Base-by-base conservation (phyloP, 53 echinoderm and acorn worm species). In the Apostichopus leukothele region DNA sequence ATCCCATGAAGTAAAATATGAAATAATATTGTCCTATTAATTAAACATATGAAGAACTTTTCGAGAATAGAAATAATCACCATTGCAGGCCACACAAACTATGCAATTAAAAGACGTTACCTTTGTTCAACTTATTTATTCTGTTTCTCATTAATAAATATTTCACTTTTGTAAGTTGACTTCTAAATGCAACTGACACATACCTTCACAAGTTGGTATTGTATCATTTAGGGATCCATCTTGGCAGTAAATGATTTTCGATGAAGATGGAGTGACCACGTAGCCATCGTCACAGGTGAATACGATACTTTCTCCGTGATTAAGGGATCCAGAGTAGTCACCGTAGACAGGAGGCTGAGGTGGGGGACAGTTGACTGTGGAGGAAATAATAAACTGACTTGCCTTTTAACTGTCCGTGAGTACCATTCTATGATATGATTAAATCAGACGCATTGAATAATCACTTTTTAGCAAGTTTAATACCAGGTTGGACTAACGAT, bases 201-300 rank as follows among this genome's bases (percentile, higher is more conserved):
- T 52, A 89, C 81, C 89, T 88, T 71, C 59, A 25, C 83, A 89
- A 52, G 59, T n/a, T 52, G 81, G 83, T 4, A 83, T 5, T 27
- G 81, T 67, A 50, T 53, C 83, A 63, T 89, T 83, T n/a, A 60
- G 81, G 6, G 5, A 10, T 8, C 89, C 81, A 80, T 89, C 89
- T 51, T 67, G 18, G 66, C 83, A 89, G 21, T 6, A 50, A 11
- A 83, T 16, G 12, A 25, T 76, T 77, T 88, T 50, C 10, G 76
- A 16, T 18, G 83, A 83, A 4, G 83, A 60, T 18, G 83, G 76
- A 76, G 20, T 10, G 3, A 88, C 50, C 78, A 54, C 51, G 25
- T 88, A 88, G 12, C 89, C 89, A 76, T 51, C 77, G 52, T 88
- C 66, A 88, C 89, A 88, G 12, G 89, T 39, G 14, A 88, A 88